Base-by-base conservation (phyloP, 2,113 vertebrate species). In the Pao palembangensis region DNA sequence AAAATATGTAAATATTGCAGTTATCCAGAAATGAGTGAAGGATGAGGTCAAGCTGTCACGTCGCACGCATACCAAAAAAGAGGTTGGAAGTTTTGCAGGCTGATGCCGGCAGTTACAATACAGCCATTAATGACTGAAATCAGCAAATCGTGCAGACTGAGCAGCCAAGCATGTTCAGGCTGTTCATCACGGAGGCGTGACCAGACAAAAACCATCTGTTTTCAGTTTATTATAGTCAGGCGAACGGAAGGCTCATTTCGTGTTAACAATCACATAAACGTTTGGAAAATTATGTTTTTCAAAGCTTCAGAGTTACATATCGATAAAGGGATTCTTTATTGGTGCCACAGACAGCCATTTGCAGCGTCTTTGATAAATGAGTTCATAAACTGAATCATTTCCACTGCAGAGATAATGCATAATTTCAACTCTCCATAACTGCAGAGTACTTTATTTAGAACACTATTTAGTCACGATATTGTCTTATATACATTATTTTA, bases 401-500 rank as follows among this genome's bases (percentile, higher is more conserved):
- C 58, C 69, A 71, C 48, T 67, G 51, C 71, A 64, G 28, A 47
- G 11, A 54, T 54, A 53, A n/a, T 5, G 1, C 19, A 44, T 11
- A 21, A 43, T 18, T 7, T 16, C n/a, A 4, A 46, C 19, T 43
- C n/a, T 61, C 41, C 14, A n/a, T 58, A 13, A 20, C 55, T 53
- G 25, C 25, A 28, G 25, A 28, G 25, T 28, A 28, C 5, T 28
- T 28, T 28, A 28, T 28, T 28, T 28, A 28, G 25, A 28, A 28
- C 31, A 12, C 13, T 64, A 53, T 23, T 67, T 25, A 72, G 63
- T 51, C 54, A 23, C 44, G 61, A 55, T 54, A 2, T 52, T 42
- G 42, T 63, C 49, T 85, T 84, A 81, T 81, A 83, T 87, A 81
- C 69, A 67, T 46, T 57, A 79, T 71, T 72, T 80, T 76, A 84